phyloP scores from a whole-genome alignment of 2,888 invertebrate species.

The Parascotia fuliginaria region DNA sequence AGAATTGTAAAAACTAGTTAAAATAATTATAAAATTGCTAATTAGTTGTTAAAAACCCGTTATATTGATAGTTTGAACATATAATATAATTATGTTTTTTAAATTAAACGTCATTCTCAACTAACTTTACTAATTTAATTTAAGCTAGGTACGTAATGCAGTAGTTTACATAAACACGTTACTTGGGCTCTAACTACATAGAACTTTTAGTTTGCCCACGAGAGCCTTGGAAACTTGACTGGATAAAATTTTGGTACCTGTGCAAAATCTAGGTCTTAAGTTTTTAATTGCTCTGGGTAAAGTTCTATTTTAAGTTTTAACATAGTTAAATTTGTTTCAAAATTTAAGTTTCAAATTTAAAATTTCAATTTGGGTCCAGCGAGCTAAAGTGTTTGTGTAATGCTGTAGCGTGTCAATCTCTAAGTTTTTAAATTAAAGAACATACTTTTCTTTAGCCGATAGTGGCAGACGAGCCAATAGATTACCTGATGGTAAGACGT shows the following conservation, averaged over 20 bases:
- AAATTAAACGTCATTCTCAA: background rate
- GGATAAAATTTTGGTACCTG: slow-evolving; percentile 22
- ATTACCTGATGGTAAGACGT: too few relatives aligned
- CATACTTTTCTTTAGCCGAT: too few relatives aligned
- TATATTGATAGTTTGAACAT: background rate
- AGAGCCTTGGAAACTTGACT: slow-evolving; percentile 16
- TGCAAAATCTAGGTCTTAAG: slow-evolving; percentile 26
- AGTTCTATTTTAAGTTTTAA: slow-evolving; percentile 25
- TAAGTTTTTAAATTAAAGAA: too few relatives aligned
- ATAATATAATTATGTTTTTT: background rate
- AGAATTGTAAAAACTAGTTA: too few relatives aligned
- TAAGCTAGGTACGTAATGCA: slow-evolving; percentile 10
- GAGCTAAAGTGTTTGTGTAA: too few relatives aligned
- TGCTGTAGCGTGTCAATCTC: too few relatives aligned
- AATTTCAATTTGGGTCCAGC: background rate
- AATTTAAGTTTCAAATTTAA: slow-evolving; percentile 5
- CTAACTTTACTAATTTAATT: slow-evolving; percentile 7
- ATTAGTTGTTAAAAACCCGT: too few relatives aligned
- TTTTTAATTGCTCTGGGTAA: slow-evolving; percentile 32
- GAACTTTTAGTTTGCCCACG: slow-evolving; percentile 21
- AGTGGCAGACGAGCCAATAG: too few relatives aligned
- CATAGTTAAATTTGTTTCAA: slow-evolving; percentile 16
- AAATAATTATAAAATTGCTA: too few relatives aligned
- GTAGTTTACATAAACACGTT: slow-evolving; percentile 16
- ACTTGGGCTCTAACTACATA: slow-evolving; percentile 16